phyloP scores from a whole-genome alignment of 2,113 vertebrate genomes.

The Tringa solitaria region DNA sequence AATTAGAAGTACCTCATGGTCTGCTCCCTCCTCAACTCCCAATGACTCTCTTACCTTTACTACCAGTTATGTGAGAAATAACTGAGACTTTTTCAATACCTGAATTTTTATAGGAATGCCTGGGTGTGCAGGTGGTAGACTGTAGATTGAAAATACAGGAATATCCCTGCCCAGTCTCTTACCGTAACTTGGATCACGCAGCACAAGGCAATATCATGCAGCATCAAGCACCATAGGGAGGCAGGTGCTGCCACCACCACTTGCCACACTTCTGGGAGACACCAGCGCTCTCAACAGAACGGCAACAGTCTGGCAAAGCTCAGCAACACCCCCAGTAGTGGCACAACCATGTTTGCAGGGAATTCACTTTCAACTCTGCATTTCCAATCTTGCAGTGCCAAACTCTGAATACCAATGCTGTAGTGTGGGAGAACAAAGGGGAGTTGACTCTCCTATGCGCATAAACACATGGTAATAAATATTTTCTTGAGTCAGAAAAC shows the following conservation, averaged over 20 bases:
- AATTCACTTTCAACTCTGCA: background rate
- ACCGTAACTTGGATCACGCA: background rate
- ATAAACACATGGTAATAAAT: background rate
- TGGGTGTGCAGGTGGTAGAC: background rate
- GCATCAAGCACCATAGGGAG: background rate
- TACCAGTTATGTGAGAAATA: background rate
- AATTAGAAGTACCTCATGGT: background rate
- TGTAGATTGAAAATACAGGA: background rate
- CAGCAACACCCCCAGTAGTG: background rate
- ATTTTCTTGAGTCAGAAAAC: background rate
- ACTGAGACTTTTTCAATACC: background rate
- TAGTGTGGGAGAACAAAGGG: background rate
- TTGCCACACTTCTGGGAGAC: background rate
- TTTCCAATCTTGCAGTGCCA: background rate
- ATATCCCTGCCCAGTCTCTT: background rate
- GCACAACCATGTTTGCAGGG: background rate
- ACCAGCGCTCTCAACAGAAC: background rate
- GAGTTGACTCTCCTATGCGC: background rate
- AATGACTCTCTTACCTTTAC: background rate
- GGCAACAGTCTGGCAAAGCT: background rate
- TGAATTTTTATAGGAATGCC: background rate
- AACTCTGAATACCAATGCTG: background rate
- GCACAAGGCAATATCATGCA: accelerated
- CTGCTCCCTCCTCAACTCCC: background rate
- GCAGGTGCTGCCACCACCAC: background rate